Conservation (phyloP, 2,888 invertebrate genomes). For the Bruchidius siliquastri region DNA sequence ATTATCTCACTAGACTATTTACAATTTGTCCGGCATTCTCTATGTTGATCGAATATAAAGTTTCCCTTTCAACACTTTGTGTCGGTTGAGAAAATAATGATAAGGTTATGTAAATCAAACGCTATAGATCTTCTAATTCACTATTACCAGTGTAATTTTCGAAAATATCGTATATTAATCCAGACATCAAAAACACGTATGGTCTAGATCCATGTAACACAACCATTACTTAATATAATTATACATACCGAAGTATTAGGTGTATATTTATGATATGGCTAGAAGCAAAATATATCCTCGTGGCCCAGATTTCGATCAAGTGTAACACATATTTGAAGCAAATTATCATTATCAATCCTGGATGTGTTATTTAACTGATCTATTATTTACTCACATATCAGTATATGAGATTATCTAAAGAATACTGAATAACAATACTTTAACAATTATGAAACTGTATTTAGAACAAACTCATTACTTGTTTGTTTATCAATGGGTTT, state of each 20-base stretch:
- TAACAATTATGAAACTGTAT: too few species aligned
- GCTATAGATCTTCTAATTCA: background rate
- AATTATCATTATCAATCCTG: background rate
- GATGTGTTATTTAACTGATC: background rate
- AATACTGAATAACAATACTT: background rate
- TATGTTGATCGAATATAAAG: too few species aligned
- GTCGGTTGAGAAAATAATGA: too few species aligned
- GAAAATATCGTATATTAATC: background rate
- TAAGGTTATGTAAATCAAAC: background rate
- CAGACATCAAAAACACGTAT: background rate
- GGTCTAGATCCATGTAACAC: background rate
- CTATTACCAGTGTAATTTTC: background rate
- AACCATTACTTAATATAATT: background rate
- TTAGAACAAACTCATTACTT: too few species aligned
- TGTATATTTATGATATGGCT: background rate
- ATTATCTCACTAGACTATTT: too few species aligned
- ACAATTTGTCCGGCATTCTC: too few species aligned
- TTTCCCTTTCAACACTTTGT: too few species aligned
- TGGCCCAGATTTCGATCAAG: background rate
- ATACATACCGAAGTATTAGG: background rate
- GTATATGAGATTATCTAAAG: background rate
- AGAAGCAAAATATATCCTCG: background rate
- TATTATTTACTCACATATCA: background rate
- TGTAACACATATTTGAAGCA: background rate
- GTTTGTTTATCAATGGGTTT: too few species aligned